phyloP scores from a whole-genome alignment of 2,888 invertebrate genomes.

The Drosophila antonietae region DNA sequence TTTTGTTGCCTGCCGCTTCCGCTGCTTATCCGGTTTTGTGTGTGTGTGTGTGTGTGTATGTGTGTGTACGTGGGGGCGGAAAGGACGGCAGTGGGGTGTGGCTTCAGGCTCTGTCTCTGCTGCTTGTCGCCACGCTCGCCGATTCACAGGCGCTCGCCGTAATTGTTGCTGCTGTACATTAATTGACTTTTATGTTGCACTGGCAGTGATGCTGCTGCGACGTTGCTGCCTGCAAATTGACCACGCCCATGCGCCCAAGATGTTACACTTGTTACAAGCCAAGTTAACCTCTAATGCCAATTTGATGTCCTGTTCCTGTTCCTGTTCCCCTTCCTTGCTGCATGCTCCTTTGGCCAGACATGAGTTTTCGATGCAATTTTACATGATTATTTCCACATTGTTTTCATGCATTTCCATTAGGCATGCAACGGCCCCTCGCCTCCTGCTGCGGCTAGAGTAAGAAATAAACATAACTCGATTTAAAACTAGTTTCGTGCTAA shows the following conservation, averaged over 20 bases:
- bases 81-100: not conserved
- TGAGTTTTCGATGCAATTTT: constrained; percentile 58
- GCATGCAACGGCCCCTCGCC: constrained; percentile 19
- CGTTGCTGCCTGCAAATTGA: constrained; percentile 17
- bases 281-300: constrained; percentile 68
- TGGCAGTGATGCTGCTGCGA: constrained; percentile 15
- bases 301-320: constrained; percentile 62
- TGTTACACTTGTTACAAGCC: constrained; percentile 41
- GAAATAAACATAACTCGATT: not conserved
- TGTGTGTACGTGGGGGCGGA: not conserved
- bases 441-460: constrained; percentile 17
- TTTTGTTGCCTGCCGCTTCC: constrained; percentile 47
- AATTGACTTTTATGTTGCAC: constrained; percentile 73
- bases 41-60: not conserved
- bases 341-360: constrained; percentile 49
- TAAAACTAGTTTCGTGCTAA: not conserved
- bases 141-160: constrained; percentile 44
- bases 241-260: constrained; percentile 43
- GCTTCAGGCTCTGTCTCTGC: constrained; percentile 14
- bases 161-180: constrained; percentile 71
- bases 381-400: constrained; percentile 64
- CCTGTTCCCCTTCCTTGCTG: constrained; percentile 7
- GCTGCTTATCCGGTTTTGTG: constrained; percentile 20
- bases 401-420: constrained; percentile 61
- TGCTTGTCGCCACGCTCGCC: constrained; percentile 35